Base-by-base conservation (phyloP, 2,797 vertebrate species). In the Euthynnus affinis region DNA sequence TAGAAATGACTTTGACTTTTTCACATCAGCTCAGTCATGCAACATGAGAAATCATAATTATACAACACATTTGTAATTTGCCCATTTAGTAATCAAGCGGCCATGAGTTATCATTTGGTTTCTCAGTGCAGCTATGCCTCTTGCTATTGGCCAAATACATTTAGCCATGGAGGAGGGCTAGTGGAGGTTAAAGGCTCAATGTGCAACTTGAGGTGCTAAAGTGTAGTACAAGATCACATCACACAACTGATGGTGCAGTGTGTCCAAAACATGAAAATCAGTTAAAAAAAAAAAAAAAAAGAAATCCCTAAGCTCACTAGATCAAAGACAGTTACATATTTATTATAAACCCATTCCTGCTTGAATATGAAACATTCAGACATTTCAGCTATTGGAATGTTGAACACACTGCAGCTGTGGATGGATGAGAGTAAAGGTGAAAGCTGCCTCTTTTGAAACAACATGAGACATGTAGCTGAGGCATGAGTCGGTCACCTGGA, bases 401-500 rank as follows among this genome's bases (percentile, higher is more conserved):
- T 49, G 55, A 22, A 59, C 29, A 25, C 23, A 23, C 15, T 22
- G 23, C 4, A 18, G 32, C n/a, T 49, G 56, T 23, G 32, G 40
- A 17, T 32, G n/a, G 9, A 25, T 58, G 42, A 42, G 32, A 58
- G 49, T 40, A 15, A 51, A 46, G 49, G 40, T 48, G 49, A 62
- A 29, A 20, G 40, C 6, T 40, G 27, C 17, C n/a, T 69, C 27
- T 62, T 34, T 49, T 65, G 13, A 70, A 22, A 71, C 60, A 20
- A 29, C 49, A 51, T 17, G 34, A 17, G 2, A 22, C 7, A 1
- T 53, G 44, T 9, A 63, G 46, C 34, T 5, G 0, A 49, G 48
- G 18, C 22, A 49, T 44, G 25, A 60, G 46, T 17, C 23, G 9
- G 62, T 75, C 81, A 68, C 69, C 70, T 40, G 29, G 44, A 74